Base-by-base conservation (phyloP, 2,113 vertebrate genomes). In the Hippocampus mohnikei region DNA sequence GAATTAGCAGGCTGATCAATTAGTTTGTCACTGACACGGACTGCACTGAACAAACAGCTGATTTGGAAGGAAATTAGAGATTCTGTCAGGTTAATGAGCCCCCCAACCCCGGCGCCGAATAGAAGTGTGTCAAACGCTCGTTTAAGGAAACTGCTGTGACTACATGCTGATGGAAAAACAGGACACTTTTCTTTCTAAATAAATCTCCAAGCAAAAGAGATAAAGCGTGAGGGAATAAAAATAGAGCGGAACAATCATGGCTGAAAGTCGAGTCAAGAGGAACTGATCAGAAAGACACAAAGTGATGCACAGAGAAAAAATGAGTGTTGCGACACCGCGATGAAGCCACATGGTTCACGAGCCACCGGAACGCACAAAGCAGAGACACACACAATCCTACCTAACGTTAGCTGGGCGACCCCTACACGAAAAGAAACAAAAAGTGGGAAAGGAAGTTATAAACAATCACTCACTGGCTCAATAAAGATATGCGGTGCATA, bases 351-450 rank as follows among this genome's bases (percentile, higher is more conserved):
- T 70, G 65, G 40, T 79, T 88, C 74, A 91, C 73, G 21, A 83
- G 84, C 63, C 79, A 89, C 81, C 58, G 76, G 68, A 91, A 81
- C 33, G 67, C 77, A 85, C 83, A 90, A 88, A 78, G 84, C 80
- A 87, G 79, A 90, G 66, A 60, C 82, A 87, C 74, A 91, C 83
- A 86, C 86, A 81, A 70, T 88, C 92, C 89, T 93, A 93, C 92
- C 92, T 91, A 93, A 90, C 48, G 91, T 93, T 81, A 93, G 92
- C 88, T 91, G 91, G 82, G 91, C 89, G 88, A 92, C 88, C 66
- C 92, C 92, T 93, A 91, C 64, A 83, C 33, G 5, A 50, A 50
- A 50, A 50, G 18, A 42, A 42, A 48, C 90, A 88, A 78, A 80
- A 91, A 84, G 91, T 55, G 80, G 70, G 88, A 89, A 84, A 84